Evolutionary conservation across 2,113 vertebrate species (phyloP).

Genomic region (Protobothrops mucrosquamatus): DNA sequence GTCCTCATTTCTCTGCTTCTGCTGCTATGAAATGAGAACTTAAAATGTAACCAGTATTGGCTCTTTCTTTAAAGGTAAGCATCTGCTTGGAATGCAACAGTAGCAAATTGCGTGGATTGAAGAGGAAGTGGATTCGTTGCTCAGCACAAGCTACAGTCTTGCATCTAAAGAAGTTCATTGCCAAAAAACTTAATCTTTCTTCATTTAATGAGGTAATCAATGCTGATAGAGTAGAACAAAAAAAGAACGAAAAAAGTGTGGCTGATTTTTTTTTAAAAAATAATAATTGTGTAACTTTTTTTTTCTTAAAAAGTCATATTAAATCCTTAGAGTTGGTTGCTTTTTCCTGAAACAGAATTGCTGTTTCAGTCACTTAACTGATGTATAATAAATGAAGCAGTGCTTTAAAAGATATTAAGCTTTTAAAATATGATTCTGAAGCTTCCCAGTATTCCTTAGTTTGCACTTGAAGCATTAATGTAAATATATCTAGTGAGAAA

Average conservation of each 20-base stretch:
- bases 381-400: not conserved
- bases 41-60: not conserved
- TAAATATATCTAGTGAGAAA: not conserved
- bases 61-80: conserved; percentile 81
- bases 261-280: not conserved
- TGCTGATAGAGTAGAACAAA: not conserved
- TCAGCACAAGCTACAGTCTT: conserved; percentile 97
- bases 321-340: not conserved
- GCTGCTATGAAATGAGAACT: not conserved
- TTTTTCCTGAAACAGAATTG: not conserved
- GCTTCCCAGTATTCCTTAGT: not conserved
- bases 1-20: not conserved
- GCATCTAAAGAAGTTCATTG: conserved; percentile 99
- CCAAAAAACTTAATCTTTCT: conserved; percentile 98
- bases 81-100: conserved; percentile 99
- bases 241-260: not conserved
- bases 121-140: conserved; percentile 98
- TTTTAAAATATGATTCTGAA: not conserved
- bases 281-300: not conserved
- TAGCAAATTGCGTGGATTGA: conserved; percentile 94
- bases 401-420: not conserved
- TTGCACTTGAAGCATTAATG: not conserved
- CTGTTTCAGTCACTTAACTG: not conserved
- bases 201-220: conserved; percentile 96
- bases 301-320: not conserved